Conservation (phyloP, 2,113 vertebrate genomes). For the Piprites chloris region DNA sequence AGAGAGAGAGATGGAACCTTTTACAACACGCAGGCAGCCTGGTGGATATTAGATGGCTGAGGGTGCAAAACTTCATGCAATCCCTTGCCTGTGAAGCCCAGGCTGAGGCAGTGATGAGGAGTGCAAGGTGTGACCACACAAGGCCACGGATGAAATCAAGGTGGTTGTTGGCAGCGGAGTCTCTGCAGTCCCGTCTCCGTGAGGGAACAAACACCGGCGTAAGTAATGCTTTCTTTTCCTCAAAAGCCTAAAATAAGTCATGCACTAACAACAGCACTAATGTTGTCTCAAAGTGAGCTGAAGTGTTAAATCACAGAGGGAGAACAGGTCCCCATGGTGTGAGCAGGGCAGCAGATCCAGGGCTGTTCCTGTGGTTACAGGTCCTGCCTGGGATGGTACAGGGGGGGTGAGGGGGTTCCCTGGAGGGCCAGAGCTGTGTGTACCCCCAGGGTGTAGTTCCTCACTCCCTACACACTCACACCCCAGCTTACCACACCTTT, state of each 20-base stretch:
- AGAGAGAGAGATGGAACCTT: accelerated
- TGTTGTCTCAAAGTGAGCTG: background rate
- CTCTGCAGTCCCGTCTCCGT: background rate
- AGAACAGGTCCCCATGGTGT: accelerated
- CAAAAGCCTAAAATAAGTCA: background rate
- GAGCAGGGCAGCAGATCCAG: background rate
- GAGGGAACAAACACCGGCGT: background rate
- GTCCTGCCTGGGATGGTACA: accelerated
- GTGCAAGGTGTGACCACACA: background rate
- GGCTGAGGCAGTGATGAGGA: background rate
- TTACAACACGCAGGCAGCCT: background rate
- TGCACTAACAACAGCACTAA: background rate
- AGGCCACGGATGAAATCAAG: background rate
- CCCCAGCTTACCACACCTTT: background rate
- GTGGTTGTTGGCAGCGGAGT: background rate
- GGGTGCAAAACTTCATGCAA: background rate
- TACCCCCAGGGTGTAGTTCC: no score
- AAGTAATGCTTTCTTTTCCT: background rate
- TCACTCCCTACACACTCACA: background rate
- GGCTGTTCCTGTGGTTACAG: background rate
- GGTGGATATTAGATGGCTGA: background rate
- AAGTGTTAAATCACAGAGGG: background rate
- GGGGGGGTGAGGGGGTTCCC: background rate
- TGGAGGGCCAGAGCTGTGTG: background rate
- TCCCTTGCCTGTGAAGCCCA: background rate